These are phyloP conservation scores for Myripristis murdjan DNA, from an alignment of 2,797 vertebrate species.

Conservation along the genomic window DNA sequence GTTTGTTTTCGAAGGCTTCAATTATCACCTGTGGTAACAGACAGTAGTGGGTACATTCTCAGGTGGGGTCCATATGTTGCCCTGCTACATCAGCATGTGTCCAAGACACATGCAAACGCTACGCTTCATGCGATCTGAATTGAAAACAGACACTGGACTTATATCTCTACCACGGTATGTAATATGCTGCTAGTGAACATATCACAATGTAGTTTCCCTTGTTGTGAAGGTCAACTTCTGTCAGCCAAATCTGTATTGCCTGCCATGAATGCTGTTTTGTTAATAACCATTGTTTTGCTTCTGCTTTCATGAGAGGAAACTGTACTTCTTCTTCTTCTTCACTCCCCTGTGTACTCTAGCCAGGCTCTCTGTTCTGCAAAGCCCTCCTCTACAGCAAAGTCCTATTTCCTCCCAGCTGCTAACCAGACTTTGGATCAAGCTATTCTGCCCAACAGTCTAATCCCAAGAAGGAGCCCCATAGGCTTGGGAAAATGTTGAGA, in stretches of 20 bases:
- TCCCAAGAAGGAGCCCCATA: conserved; percentile 18
- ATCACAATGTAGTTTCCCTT: conserved; percentile 14
- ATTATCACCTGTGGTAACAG: conserved; percentile 34
- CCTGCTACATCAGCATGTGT: conserved; percentile 1
- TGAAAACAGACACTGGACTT: conserved; percentile 8
- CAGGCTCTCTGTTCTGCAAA: conserved; percentile 31
- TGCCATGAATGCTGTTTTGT: not conserved
- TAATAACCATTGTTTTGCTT: conserved; percentile 30
- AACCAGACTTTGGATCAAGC: conserved; percentile 30
- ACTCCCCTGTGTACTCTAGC: conserved; percentile 28
- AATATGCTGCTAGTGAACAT: not conserved
- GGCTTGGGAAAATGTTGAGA: conserved; percentile 6
- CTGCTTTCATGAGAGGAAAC: conserved; percentile 34
- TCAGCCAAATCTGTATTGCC: conserved; percentile 23
- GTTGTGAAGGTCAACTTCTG: conserved; percentile 3
- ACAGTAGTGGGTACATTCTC: conserved; percentile 29
- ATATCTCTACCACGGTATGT: not conserved
- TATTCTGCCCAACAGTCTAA: conserved; percentile 1
- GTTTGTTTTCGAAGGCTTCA: conserved; percentile 45
- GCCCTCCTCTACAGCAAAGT: conserved; percentile 14
- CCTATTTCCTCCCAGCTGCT: conserved; percentile 64
- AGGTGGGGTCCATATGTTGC: conserved; percentile 58
- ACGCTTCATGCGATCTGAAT: conserved; percentile 7
- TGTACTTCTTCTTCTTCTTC: conserved; percentile 16
- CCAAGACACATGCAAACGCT: conserved; percentile 6